phyloP scores from a whole-genome alignment of 2,888 invertebrate genomes.

The Stegana nigrithorax region DNA sequence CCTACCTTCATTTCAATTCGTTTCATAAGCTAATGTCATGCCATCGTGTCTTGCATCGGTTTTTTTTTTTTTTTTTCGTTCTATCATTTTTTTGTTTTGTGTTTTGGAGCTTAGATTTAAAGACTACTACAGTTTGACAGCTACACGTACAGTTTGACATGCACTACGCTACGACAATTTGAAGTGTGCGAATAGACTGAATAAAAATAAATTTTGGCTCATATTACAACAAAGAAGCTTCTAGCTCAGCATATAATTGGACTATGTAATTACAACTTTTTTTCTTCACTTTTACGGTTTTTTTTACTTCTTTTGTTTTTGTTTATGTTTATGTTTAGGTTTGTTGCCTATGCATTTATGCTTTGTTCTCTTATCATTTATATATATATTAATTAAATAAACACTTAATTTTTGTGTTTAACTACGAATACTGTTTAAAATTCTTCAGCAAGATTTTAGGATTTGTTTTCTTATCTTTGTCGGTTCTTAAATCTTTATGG shows the following conservation, averaged over 20 bases:
- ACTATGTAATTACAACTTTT: constrained; percentile 5
- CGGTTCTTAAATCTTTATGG: too few relatives aligned
- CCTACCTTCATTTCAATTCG: neutral
- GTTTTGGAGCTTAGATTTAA: neutral
- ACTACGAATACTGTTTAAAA: constrained; percentile 56
- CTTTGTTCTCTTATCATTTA: too few relatives aligned
- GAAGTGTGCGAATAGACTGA: too few relatives aligned
- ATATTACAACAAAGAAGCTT: constrained; percentile 47
- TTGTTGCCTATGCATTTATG: neutral
- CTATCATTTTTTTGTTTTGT: neutral
- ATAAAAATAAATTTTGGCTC: constrained; percentile 46
- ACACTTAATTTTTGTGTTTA: neutral
- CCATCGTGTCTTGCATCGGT: neutral
- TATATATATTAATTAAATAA: neutral
- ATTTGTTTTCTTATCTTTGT: neutral
- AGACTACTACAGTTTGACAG: neutral
- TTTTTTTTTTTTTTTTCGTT: neutral
- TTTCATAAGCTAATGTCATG: too few relatives aligned
- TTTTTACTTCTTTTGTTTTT: constrained; percentile 3
- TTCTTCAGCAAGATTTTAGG: constrained; percentile 49
- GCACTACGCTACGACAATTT: constrained; percentile 16
- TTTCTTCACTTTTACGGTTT: too few relatives aligned
- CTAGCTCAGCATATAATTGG: constrained; percentile 46
- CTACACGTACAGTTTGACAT: constrained; percentile 25
- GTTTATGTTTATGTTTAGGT: constrained; percentile 25